Base-by-base conservation (phyloP, 2,797 vertebrate genomes). In the Enteromius anoplus region DNA sequence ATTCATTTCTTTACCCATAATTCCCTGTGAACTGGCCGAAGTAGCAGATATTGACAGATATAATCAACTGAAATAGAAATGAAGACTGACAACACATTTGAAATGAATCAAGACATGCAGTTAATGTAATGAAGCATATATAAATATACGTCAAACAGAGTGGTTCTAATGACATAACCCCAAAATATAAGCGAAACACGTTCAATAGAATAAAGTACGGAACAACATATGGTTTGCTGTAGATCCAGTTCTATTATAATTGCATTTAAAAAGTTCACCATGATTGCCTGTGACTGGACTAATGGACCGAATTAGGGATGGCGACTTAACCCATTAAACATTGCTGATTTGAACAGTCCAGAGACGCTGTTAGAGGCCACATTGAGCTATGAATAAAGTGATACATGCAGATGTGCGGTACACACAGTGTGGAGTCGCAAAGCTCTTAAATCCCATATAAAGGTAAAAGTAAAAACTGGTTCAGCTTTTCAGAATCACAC, bases 371-470 rank as follows among this genome's bases (percentile, higher is more conserved):
- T 40, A 23, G 60, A 82, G 58, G 21, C 60, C 64, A 75, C 45
- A 29, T 11, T 23, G 47, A 66, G 9, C 45, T 47, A 72, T 2
- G 11, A 81, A 32, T 81, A 72, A 72, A 81, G 79, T 66, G 45
- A 82, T 62, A 29, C 65, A 75, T 75, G 71, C 71, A 66, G 60
- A 82, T 76, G 37, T 55, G 37, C 32, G 42, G 58, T 65, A 51
- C 80, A 37, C 17, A 49, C 29, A 62, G 5, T 21, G 42, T 51
- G 21, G 29, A 53, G 60, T 73, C 9, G 9, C 45, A 49, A 47
- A 34, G n/a, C 21, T 58, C n/a, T 42, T 26, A 14, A 53, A 53
- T 40, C 47, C 62, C 32, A 78, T 26, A 65, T 68, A 23, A 68
- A 65, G 51, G 17, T 40, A 4, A 10, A 80, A 12, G 23, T 55